Percentiles rank a stretch among this genome's conserved stretches.
phyloP scores from a whole-genome alignment of 1,140 invertebrate genomes.

The Sinonovacula constricta region DNA sequence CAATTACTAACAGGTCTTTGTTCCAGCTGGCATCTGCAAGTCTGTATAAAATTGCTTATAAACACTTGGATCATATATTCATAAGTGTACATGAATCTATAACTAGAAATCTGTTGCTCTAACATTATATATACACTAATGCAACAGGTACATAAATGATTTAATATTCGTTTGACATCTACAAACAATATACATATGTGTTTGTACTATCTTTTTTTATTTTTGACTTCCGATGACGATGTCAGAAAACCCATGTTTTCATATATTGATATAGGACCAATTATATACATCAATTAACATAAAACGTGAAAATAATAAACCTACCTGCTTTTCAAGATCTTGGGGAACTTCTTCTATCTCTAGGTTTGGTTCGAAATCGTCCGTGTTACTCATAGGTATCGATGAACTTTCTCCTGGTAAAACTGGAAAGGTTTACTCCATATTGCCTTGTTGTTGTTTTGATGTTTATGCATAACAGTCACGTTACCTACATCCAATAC shows the following conservation, averaged over 20 bases:
- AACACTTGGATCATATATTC: too few species aligned
- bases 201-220: neutral
- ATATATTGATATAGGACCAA: neutral
- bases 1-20: too few species aligned
- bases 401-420: neutral
- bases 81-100: too few species aligned
- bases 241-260: too few species aligned
- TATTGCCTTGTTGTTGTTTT: conserved; percentile 43
- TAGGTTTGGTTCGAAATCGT: conserved; percentile 15
- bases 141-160: neutral
- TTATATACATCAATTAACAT: neutral
- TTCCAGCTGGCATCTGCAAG: too few species aligned
- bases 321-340: conserved; percentile 14
- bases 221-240: too few species aligned
- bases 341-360: conserved; percentile 29
- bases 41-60: too few species aligned
- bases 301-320: neutral
- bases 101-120: too few species aligned
- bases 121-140: too few species aligned
- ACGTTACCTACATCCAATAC: neutral
- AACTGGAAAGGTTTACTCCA: neutral
- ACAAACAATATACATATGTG: neutral
- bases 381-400: conserved; percentile 38
- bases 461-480: conserved; percentile 40
- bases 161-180: neutral